Evolutionary conservation across 2,113 vertebrate species (phyloP).

Genomic region (Ctenodactylus gundi): DNA sequence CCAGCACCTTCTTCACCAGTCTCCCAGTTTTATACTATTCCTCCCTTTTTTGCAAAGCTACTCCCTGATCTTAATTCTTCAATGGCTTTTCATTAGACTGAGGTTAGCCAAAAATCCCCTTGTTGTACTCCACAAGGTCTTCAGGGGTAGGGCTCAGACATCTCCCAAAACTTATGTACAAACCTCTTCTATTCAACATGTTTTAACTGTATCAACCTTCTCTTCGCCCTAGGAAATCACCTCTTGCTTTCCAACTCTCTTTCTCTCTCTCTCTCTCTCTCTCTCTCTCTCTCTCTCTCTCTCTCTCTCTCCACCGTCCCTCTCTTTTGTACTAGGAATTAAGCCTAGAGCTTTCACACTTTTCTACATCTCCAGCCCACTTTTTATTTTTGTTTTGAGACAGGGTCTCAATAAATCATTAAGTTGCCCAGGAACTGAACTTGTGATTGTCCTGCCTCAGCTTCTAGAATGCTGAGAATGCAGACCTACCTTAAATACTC

Average conservation of each 20-base stretch:
- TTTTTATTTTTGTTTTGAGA: too few species aligned
- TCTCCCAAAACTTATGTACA: rapidly evolving
- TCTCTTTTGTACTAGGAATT: too few species aligned
- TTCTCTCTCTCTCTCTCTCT: neutral
- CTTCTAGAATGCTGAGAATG: too few species aligned
- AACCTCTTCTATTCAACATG: too few species aligned
- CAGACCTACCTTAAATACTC: too few species aligned
- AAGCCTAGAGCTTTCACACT: too few species aligned
- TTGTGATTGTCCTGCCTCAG: too few species aligned
- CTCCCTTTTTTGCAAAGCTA: rapidly evolving
- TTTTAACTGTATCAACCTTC: neutral
- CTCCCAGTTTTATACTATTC: too few species aligned
- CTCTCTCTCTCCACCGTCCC: too few species aligned
- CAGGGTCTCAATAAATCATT: too few species aligned
- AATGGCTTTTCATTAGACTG: rapidly evolving
- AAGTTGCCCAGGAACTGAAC: too few species aligned
- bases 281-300: neutral
- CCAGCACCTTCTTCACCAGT: neutral
- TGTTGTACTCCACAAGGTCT: rapidly evolving
- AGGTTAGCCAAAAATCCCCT: neutral
- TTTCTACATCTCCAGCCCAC: too few species aligned
- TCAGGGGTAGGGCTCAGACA: rapidly evolving
- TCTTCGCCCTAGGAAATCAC: neutral
- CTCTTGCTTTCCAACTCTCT: neutral
- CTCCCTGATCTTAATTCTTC: neutral